Conservation (phyloP, 2,113 vertebrate genomes). For the Passer domesticus region DNA sequence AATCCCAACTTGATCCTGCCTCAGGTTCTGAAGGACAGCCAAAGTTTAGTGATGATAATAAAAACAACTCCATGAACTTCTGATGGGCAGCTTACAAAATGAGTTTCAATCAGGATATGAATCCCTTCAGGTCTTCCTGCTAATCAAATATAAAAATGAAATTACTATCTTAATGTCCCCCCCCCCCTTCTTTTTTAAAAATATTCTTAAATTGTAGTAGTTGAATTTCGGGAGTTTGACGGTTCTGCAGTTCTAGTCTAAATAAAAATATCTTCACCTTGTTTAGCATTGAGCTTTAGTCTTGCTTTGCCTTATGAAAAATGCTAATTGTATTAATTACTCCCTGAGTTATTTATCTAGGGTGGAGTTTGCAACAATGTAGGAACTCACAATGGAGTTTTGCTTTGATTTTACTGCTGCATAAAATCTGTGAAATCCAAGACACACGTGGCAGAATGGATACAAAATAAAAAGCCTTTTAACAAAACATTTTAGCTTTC, state of each 20-base stretch:
- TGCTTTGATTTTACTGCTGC: background rate
- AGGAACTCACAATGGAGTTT: background rate
- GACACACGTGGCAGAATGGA: background rate
- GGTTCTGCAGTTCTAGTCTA: background rate
- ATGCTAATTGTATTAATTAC: background rate
- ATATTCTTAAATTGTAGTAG: background rate
- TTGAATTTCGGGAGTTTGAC: background rate
- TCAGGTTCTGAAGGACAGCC: background rate
- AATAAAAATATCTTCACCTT: background rate
- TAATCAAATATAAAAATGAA: background rate
- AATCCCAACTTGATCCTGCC: background rate
- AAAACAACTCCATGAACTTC: background rate
- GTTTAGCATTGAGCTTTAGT: background rate
- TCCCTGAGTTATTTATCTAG: background rate
- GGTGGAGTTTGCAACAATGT: background rate
- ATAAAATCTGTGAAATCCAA: background rate
- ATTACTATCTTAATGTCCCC: accelerated
- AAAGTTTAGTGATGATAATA: background rate
- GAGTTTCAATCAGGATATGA: background rate
- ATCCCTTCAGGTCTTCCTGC: background rate
- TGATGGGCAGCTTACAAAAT: background rate
- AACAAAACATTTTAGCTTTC: background rate
- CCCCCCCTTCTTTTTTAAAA: accelerated
- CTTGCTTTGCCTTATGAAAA: background rate
- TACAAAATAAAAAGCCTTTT: background rate